These are phyloP conservation scores for Sternarchorhynchus goeldii DNA, from an alignment of 2,797 vertebrate species.

Conservation along the genomic window DNA sequence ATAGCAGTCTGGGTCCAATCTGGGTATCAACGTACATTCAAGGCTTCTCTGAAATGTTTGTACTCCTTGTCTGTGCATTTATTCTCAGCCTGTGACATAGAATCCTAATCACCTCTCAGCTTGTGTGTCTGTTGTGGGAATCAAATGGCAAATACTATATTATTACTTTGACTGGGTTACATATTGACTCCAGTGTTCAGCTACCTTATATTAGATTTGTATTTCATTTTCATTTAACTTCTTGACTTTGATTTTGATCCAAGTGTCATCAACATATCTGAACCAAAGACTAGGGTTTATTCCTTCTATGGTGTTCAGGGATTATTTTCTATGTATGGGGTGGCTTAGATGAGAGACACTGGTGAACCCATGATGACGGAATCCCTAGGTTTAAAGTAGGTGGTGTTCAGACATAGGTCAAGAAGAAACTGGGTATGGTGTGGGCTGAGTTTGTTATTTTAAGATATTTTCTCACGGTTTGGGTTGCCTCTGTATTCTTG, in stretches of 20 bases:
- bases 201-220: too few relatives aligned
- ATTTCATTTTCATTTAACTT: too few relatives aligned
- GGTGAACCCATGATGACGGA: constrained; percentile 3
- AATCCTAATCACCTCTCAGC: too few relatives aligned
- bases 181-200: background rate
- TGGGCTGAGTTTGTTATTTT: background rate
- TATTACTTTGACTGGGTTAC: constrained; percentile 10
- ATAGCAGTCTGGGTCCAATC: background rate
- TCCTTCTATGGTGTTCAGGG: too few relatives aligned
- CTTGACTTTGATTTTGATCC: too few relatives aligned
- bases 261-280: too few relatives aligned
- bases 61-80: background rate
- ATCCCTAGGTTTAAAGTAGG: constrained; percentile 20
- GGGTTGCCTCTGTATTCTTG: too few relatives aligned
- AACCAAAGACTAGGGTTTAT: too few relatives aligned
- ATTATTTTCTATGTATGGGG: constrained; percentile 1
- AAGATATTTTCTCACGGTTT: too few relatives aligned
- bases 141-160: too few relatives aligned
- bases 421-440: background rate
- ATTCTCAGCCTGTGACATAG: background rate
- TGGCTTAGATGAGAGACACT: background rate
- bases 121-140: too few relatives aligned
- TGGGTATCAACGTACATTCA: constrained; percentile 1
- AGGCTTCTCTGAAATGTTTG: background rate
- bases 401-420: constrained; percentile 10